Base-by-base conservation (phyloP, 2,113 vertebrate species). In the Ammodytes marinus region DNA sequence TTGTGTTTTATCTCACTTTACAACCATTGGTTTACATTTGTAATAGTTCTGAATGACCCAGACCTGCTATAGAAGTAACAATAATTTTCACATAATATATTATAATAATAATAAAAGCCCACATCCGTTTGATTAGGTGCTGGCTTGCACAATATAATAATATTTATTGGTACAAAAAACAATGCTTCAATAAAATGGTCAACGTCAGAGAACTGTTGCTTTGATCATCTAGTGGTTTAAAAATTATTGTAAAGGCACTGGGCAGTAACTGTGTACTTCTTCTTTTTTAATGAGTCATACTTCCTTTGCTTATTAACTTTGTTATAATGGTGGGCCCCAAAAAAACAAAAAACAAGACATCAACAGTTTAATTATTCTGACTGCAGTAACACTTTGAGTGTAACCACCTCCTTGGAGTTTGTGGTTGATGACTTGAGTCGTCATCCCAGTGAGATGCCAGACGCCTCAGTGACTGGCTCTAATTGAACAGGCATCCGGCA, bases 401-500 rank as follows among this genome's bases (percentile, higher is more conserved):
- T 64, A 84, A 75, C 63, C 80, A 79, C 72, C 81, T 79, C 73
- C 57, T 86, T 65, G 35, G 66, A 85, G 83, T 72, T 71, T 64
- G 65, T 52, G 69, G 47, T 63, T 86, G 80, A 80, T 84, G 83
- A 76, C 58, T 85, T 52, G 50, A 72, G 82, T 80, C 57, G 19
- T 86, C 83, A 65, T 86, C 69, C 77, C 77, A 68, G 87, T 8
- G 14, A 85, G 72, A 77, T 89, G 68, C 87, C 79, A 69, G 84
- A 82, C 8, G 79, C 86, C 82, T 90, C 85, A 71, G 88, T 86
- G 80, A 65, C 88, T 85, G 73, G 54, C 74, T 93, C 88, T 93
- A 92, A 93, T 91, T 92, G 87, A 90, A 91, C 81, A 81, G 90
- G 74, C 90, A 89, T 89, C 87, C 40, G 77, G 85, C 81, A 89